A percentile compares a stretch with the other conserved stretches of the same genome.
These are phyloP conservation scores for Pachliopta kotzebuea DNA, from an alignment of 2,888 invertebrate species.

Conservation along the genomic window DNA sequence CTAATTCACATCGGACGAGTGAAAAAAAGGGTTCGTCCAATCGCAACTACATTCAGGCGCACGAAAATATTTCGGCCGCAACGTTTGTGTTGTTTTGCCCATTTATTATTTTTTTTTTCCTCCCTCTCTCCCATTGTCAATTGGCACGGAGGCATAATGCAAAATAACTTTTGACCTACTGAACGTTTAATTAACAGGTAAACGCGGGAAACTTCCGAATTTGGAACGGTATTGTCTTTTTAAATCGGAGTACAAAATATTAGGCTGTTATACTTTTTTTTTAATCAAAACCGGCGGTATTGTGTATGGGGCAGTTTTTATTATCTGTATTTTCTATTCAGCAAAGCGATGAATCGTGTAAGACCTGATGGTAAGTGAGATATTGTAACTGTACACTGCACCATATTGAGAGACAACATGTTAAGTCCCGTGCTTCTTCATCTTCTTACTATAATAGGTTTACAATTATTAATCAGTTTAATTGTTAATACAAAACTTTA, in stretches of 20 bases:
- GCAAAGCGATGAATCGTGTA: too few relatives aligned
- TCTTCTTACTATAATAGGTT: too few relatives aligned
- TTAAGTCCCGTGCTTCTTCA: too few relatives aligned
- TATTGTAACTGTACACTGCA: too few relatives aligned
- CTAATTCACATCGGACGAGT: slow-evolving; percentile 25
- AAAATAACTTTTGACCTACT: slow-evolving; percentile 26
- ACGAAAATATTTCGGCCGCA: slow-evolving; percentile 28
- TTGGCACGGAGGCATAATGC: slow-evolving; percentile 15
- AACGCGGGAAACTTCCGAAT: slow-evolving; percentile 1
- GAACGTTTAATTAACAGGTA: slow-evolving; percentile 21
- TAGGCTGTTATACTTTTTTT: too few relatives aligned
- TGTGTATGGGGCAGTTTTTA: too few relatives aligned
- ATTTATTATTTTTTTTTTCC: slow-evolving; percentile 21
- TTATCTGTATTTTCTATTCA: too few relatives aligned
- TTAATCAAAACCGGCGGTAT: too few relatives aligned
- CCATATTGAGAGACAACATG: too few relatives aligned
- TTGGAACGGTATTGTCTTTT: slow-evolving; percentile 12
- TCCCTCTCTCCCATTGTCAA: slow-evolving; percentile 13
- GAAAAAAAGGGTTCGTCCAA: slow-evolving; percentile 27
- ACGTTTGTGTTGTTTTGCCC: slow-evolving; percentile 25
- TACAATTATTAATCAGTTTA: too few relatives aligned
- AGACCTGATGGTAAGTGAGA: too few relatives aligned
- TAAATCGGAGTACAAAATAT: not conserved
- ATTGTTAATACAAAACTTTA: too few relatives aligned
- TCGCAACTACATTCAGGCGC: slow-evolving; percentile 26